Percentiles rank a stretch among this genome's conserved stretches.
phyloP scores from a whole-genome alignment of 2,888 invertebrate genomes.

The Brachyptera risi region DNA sequence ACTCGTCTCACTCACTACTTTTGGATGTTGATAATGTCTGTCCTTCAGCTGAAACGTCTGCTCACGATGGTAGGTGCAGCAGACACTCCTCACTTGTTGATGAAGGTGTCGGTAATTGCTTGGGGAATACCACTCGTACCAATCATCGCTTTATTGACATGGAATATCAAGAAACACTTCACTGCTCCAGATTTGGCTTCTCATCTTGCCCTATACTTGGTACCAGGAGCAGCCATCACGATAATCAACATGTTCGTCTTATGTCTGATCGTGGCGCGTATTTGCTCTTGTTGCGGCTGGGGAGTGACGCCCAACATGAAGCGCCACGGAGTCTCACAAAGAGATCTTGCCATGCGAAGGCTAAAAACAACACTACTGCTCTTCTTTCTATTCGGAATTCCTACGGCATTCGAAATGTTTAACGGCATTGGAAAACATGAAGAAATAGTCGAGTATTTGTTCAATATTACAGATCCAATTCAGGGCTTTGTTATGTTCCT shows the following conservation, averaged over 20 bases:
- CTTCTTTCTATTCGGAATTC: constrained; percentile 1
- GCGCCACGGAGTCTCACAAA: background rate
- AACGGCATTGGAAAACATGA: background rate
- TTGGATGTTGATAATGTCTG: background rate
- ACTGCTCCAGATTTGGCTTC: background rate
- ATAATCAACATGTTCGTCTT: background rate
- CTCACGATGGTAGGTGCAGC: background rate
- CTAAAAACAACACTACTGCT: background rate
- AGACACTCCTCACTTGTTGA: background rate
- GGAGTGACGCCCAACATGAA: background rate
- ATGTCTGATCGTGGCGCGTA: background rate
- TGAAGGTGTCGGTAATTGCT: background rate
- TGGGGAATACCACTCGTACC: background rate
- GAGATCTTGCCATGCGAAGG: background rate
- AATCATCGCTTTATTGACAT: background rate
- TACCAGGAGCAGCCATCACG: background rate
- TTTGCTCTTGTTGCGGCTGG: background rate
- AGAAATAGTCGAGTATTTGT: background rate
- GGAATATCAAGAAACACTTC: background rate
- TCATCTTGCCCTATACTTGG: background rate
- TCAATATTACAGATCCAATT: background rate
- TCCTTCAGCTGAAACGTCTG: background rate
- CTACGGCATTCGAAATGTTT: background rate
- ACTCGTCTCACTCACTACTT: background rate
- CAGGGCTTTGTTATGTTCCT: constrained; percentile 3